Percentiles rank a stretch among this genome's conserved stretches.
Evolutionary conservation across 2,113 vertebrate genomes (phyloP).

Genomic region (Pseudorhombus dupliciocellatus): DNA sequence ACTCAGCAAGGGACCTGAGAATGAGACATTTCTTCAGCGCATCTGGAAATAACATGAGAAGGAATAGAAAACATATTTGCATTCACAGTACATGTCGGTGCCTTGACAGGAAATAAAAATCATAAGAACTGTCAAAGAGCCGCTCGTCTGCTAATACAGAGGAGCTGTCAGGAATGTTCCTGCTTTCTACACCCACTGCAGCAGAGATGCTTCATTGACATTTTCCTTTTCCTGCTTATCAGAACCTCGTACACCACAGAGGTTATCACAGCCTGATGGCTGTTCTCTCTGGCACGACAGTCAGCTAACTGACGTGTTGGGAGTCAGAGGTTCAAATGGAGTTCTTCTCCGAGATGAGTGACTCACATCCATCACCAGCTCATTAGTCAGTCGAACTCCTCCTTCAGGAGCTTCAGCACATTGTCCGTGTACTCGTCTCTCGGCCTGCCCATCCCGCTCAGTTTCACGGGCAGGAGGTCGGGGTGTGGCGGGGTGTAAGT

Average conservation of each 20-base stretch:
- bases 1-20: neutral
- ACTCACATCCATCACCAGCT: slow-evolving; percentile 9
- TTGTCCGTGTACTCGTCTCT: slow-evolving; percentile 84
- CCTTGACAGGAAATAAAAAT: slow-evolving; percentile 9
- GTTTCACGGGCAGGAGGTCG: slow-evolving; percentile 78
- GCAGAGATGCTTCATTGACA: slow-evolving; percentile 14
- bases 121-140: slow-evolving; percentile 6
- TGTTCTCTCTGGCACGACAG: slow-evolving; percentile 11
- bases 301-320: neutral
- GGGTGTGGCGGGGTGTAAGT: slow-evolving; percentile 77
- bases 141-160: slow-evolving; percentile 1
- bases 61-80: slow-evolving; percentile 7
- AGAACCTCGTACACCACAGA: slow-evolving; percentile 8
- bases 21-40: slow-evolving; percentile 6
- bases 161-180: slow-evolving; percentile 11
- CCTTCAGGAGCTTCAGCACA: slow-evolving; percentile 81
- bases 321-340: slow-evolving; percentile 10
- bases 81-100: neutral
- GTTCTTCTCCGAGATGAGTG: neutral
- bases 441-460: slow-evolving; percentile 66
- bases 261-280: slow-evolving; percentile 34
- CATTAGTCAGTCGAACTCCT: slow-evolving; percentile 61
- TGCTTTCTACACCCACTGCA: slow-evolving; percentile 17
- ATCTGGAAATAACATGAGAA: slow-evolving; percentile 17
- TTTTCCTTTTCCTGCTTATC: slow-evolving; percentile 36